Percentiles rank a stretch among this genome's conserved stretches.
phyloP scores from a whole-genome alignment of 2,113 vertebrate genomes.

The Otis tarda region DNA sequence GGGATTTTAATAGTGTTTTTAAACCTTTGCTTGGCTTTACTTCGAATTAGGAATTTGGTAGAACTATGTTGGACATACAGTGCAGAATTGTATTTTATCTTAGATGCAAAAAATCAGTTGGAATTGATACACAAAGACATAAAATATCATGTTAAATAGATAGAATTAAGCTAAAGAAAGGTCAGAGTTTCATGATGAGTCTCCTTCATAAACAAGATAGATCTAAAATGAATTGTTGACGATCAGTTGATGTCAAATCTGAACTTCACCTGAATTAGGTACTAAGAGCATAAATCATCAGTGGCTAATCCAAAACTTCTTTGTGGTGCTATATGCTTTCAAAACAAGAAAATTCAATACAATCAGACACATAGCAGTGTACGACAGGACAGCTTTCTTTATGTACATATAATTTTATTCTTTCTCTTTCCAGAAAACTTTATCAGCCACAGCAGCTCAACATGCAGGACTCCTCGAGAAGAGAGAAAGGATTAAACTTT shows the following conservation, averaged over 20 bases:
- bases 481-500: not conserved
- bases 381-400: not conserved
- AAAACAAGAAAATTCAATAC: not conserved
- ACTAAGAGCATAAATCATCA: not conserved
- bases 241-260: not conserved
- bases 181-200: not conserved
- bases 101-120: not conserved
- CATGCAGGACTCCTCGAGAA: not conserved
- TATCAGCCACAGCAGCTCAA: not conserved
- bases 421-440: not conserved
- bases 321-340: not conserved
- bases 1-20: rapidly evolving
- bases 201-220: not conserved
- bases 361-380: not conserved
- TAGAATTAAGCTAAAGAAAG: not conserved
- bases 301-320: not conserved
- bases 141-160: not conserved
- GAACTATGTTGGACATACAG: not conserved
- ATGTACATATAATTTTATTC: not conserved
- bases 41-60: not conserved
- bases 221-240: not conserved
- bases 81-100: not conserved
- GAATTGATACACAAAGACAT: not conserved
- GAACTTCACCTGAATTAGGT: not conserved
- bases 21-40: not conserved